Evolutionary conservation across 2,888 invertebrate genomes (phyloP), one percentile per base, ranked within the genome.

Genomic region (Dicyrtoma fusca): DNA sequence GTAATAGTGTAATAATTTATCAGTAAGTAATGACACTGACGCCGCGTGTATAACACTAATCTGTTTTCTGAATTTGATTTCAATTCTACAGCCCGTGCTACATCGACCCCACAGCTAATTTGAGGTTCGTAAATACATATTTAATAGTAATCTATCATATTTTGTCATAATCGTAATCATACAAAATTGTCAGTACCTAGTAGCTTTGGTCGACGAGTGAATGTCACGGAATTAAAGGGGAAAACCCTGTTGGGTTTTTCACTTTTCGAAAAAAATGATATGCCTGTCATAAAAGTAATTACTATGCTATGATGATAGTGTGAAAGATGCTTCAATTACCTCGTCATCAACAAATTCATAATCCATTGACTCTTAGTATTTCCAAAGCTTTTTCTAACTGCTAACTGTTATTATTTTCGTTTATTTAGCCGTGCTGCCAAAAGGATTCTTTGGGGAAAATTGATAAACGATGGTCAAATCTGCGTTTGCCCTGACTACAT

Each of bases 401-500:
- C 17, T 45, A 11, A 11, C 13, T 45, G 11, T 49, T 14, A 49
- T 4, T 17, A 47, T 64, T 44, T n/a, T 23, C 19, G 17, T 65
- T 3, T 25, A 14, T 57, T 10, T 26, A 71, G 71, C 11, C 42
- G 42, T 6, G 57, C 71, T 44, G 64, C 64, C 1, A 71, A 65
- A 14, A 14, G 71, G 26, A 71, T 65, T 89, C 90, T 81, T 1
- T 72, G 68, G 68, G 72, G 68, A 10, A 72, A 72, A 25, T 17
- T 61, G 0, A 72, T 68, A n/a, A 71, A 71, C 25, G 59, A 62
- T n/a, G 97, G 97, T 0, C 97, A 98, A 85, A 97, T 96, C 0
- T 98, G 98, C 84, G 92, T 99, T 76, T 94, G 97, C 0, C 97
- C 97, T 0, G 97, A 98, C 85, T 98, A 96, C 82, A 82, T 98